A percentile compares a stretch with the other conserved stretches of the same genome.
These are phyloP conservation scores for Drosophila ezoana DNA, from an alignment of 2,888 invertebrate genomes.

Conservation along the genomic window DNA sequence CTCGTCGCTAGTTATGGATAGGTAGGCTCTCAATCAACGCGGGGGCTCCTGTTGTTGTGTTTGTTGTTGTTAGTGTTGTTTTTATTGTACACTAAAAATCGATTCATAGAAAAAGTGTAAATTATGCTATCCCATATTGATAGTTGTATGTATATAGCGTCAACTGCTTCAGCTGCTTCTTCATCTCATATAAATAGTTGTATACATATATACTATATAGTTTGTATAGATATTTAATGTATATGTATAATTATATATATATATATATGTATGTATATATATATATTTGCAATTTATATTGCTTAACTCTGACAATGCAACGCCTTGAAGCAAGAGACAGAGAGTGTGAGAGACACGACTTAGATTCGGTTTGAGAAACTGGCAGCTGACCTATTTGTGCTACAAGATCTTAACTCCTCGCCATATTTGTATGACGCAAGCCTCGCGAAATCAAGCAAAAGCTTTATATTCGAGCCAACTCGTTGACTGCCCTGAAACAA, in stretches of 20 bases:
- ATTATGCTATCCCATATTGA: conserved; percentile 76
- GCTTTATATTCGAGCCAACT: conserved; percentile 39
- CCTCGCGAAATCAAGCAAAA: conserved; percentile 54
- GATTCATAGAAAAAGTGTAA: conserved; percentile 80
- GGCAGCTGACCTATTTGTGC: conserved; percentile 35
- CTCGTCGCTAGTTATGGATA: conserved; percentile 37
- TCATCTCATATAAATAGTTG: conserved; percentile 67
- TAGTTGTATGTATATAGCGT: conserved; percentile 65
- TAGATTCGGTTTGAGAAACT: conserved; percentile 25
- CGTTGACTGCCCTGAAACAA: conserved; percentile 52
- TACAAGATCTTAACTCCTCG: conserved; percentile 17
- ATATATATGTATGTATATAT: conserved; percentile 21
- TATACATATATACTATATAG: conserved; percentile 70
- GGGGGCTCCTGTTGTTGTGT: conserved; percentile 39
- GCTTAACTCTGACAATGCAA: conserved; percentile 78
- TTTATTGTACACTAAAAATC: conserved; percentile 76
- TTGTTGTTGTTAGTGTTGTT: conserved; percentile 39
- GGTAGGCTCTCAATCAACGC: conserved; percentile 48
- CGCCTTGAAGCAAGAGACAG: conserved; percentile 74
- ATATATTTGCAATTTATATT: conserved; percentile 67
- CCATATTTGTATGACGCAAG: conserved; percentile 4
- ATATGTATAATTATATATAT: conserved; percentile 34
- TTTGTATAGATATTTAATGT: conserved; percentile 71
- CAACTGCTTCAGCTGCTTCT: conserved; percentile 44
- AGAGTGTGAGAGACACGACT: conserved; percentile 48